Evolutionary conservation across 64 coral and sea anemone genomes (phyloP).

Genomic region (Anthopleura sola): DNA sequence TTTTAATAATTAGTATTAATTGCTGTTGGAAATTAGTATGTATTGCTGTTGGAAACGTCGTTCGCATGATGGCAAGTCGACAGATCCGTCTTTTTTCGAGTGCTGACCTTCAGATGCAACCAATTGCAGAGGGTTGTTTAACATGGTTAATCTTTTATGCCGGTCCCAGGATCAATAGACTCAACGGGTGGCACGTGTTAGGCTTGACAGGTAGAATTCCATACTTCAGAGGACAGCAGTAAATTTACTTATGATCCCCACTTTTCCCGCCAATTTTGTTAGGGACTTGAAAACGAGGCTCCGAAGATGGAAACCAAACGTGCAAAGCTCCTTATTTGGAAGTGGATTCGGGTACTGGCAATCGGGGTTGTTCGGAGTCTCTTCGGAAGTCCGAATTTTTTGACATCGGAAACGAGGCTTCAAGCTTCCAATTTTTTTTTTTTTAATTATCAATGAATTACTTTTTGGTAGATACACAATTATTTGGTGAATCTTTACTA

Average conservation of each 20-base stretch:
- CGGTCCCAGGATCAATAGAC: constrained; percentile 13
- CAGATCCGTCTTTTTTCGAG: neutral
- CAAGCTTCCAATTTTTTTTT: no score
- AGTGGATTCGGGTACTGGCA: neutral
- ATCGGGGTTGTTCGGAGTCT: no score
- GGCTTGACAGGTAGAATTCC: neutral
- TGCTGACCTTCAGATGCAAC: neutral
- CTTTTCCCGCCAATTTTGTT: neutral
- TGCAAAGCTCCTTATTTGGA: neutral
- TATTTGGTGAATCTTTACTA: no score
- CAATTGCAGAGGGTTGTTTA: constrained; percentile 20
- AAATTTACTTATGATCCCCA: neutral
- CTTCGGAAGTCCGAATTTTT: no score
- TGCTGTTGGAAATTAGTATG: neutral
- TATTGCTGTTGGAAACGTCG: neutral
- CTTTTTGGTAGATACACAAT: no score
- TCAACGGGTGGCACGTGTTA: constrained; percentile 11
- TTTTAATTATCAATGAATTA: no score
- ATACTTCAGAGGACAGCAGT: constrained; percentile 7
- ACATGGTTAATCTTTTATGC: constrained; percentile 11
- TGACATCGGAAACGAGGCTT: no score
- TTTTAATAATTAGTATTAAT: constrained; percentile 7
- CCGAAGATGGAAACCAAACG: neutral
- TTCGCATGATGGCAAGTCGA: neutral
- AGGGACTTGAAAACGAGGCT: neutral